Percentiles rank a stretch among this genome's conserved stretches.
Conservation (phyloP, 2,888 invertebrate species). For the Helleia helle region DNA sequence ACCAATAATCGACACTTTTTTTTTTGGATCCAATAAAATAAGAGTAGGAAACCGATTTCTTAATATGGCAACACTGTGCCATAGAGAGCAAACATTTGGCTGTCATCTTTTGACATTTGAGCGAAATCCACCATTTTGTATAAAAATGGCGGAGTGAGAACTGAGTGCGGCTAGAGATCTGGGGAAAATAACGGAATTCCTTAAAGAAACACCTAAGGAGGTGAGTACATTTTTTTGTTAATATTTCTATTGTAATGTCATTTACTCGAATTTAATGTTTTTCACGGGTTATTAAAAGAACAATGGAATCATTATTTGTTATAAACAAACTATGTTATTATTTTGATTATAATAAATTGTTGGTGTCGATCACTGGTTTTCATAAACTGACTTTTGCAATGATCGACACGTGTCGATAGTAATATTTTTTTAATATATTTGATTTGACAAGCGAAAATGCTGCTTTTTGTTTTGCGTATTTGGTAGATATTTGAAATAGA, state of each 20-base stretch:
- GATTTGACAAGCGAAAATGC: conserved; percentile 10
- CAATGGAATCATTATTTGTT: neutral
- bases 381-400: conserved; percentile 3
- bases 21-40: too few species aligned
- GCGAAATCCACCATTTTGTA: too few species aligned
- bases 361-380: conserved; percentile 7
- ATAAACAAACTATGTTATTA: neutral
- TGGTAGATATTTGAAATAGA: conserved; percentile 3
- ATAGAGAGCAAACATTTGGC: too few species aligned
- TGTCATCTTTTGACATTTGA: too few species aligned
- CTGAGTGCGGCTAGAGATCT: neutral
- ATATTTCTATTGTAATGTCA: neutral
- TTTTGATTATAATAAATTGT: neutral
- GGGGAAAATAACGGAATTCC: neutral
- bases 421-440: conserved; percentile 11
- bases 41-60: too few species aligned
- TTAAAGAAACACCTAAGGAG: neutral
- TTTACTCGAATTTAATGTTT: neutral
- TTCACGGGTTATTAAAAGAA: neutral
- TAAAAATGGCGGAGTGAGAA: neutral
- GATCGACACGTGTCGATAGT: conserved; percentile 16
- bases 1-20: too few species aligned
- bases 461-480: conserved; percentile 3
- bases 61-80: too few species aligned
- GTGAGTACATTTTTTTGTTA: neutral